These are phyloP conservation scores for Aplodontia rufa DNA, from an alignment of 2,113 vertebrate genomes.

Conservation along the genomic window DNA sequence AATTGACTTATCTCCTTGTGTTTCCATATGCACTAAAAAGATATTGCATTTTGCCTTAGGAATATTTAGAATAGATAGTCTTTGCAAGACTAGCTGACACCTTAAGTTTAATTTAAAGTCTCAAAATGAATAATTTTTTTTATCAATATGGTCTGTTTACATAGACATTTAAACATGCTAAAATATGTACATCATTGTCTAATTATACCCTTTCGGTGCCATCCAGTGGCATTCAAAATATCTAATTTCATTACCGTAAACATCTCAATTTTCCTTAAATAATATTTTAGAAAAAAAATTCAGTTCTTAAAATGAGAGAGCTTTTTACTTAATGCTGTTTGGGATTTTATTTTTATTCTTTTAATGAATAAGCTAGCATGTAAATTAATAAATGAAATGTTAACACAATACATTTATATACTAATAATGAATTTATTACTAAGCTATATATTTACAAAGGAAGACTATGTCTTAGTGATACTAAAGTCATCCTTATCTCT, in stretches of 20 bases:
- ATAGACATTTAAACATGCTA: background rate
- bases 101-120: background rate
- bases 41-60: too few relatives aligned
- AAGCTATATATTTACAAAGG: background rate
- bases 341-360: background rate
- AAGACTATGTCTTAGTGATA: background rate
- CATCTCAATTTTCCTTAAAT: background rate
- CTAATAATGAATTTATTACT: background rate
- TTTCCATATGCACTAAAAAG: background rate
- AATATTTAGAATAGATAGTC: too few relatives aligned
- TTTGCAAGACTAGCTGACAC: background rate
- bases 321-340: background rate
- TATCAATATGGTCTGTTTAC: background rate
- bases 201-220: background rate
- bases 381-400: background rate
- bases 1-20: background rate
- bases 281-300: too few relatives aligned
- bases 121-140: background rate
- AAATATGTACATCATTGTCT: background rate
- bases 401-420: background rate
- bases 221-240: background rate
- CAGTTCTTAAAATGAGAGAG: background rate
- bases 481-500: background rate
- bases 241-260: background rate
- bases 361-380: background rate